A percentile compares a stretch with the other conserved stretches of the same genome.
These are phyloP conservation scores for Terrapene triunguis DNA, from an alignment of 2,113 vertebrate genomes.

Conservation along the genomic window DNA sequence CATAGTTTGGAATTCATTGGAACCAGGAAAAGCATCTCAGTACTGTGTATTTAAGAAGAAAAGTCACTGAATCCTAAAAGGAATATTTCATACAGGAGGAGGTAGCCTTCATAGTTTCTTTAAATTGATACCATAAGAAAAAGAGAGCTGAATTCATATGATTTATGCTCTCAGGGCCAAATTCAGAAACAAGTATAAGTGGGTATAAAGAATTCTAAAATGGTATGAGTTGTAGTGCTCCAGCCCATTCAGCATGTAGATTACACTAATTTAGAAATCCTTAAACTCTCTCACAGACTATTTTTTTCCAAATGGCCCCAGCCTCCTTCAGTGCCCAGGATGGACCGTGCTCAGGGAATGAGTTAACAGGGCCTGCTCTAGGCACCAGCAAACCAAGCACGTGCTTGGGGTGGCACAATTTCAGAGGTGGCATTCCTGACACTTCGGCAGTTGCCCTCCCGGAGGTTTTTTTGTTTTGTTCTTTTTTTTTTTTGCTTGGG, in stretches of 20 bases:
- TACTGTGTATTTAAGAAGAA: neutral
- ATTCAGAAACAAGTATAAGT: neutral
- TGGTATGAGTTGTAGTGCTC: neutral
- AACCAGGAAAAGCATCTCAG: neutral
- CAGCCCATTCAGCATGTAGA: neutral
- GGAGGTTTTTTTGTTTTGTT: too few species aligned
- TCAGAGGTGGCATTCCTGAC: too few species aligned
- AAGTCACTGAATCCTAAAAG: neutral
- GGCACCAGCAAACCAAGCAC: too few species aligned
- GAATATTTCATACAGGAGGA: neutral
- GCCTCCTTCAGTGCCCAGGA: neutral
- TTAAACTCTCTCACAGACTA: neutral
- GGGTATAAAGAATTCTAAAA: neutral
- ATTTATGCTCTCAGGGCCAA: neutral
- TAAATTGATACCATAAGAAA: neutral
- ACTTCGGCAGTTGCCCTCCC: too few species aligned
- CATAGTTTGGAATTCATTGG: too few species aligned
- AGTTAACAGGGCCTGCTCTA: too few species aligned
- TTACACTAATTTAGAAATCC: accelerated
- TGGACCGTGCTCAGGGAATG: neutral
- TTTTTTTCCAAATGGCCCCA: neutral
- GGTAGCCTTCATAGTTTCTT: neutral
- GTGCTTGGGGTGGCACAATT: too few species aligned
- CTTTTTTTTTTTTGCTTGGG: too few species aligned
- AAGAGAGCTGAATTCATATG: neutral